A percentile compares a stretch with the other conserved stretches of the same genome.
These are phyloP conservation scores for Trachelus troglodyta DNA, from an alignment of 2,888 invertebrate species.

Conservation along the genomic window DNA sequence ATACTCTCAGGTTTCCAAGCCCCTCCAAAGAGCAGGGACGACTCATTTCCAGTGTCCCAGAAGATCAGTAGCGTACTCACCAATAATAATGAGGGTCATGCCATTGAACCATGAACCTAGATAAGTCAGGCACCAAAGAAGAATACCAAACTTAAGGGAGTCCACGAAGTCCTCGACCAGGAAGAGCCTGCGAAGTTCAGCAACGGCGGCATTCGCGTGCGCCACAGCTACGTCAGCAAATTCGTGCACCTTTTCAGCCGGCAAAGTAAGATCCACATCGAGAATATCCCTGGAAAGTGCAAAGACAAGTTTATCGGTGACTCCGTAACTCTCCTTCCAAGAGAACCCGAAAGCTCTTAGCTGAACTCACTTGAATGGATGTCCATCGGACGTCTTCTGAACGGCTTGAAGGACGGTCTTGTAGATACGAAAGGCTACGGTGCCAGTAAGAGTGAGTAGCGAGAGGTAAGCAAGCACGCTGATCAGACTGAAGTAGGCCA, in stretches of 20 bases:
- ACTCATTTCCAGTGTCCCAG: background rate
- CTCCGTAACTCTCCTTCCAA: background rate
- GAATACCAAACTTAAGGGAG: constrained; percentile 93
- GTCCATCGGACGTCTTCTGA: constrained; percentile 96
- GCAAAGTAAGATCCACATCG: constrained; percentile 87
- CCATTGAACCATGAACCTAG: constrained; percentile 99
- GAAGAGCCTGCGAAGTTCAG: constrained; percentile 92
- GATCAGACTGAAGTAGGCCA: constrained; percentile 95
- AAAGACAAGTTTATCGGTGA: background rate
- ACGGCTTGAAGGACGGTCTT: constrained; percentile 94
- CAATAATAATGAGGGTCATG: constrained; percentile 96
- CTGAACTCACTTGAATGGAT: constrained; percentile 93
- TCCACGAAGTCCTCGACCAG: constrained; percentile 97
- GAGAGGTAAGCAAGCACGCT: constrained; percentile 94
- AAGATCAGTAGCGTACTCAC: constrained; percentile 68
- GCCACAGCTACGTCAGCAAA: constrained; percentile 88
- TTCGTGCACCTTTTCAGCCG: constrained; percentile 91
- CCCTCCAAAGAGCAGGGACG: background rate
- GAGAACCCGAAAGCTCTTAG: background rate
- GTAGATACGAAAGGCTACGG: constrained; percentile 95
- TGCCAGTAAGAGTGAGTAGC: constrained; percentile 85
- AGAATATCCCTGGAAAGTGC: constrained; percentile 76
- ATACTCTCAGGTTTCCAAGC: background rate
- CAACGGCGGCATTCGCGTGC: constrained; percentile 84
- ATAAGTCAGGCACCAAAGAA: constrained; percentile 97